phyloP scores from a whole-genome alignment of 2,113 vertebrate genomes.

The Leptodactylus fuscus region DNA sequence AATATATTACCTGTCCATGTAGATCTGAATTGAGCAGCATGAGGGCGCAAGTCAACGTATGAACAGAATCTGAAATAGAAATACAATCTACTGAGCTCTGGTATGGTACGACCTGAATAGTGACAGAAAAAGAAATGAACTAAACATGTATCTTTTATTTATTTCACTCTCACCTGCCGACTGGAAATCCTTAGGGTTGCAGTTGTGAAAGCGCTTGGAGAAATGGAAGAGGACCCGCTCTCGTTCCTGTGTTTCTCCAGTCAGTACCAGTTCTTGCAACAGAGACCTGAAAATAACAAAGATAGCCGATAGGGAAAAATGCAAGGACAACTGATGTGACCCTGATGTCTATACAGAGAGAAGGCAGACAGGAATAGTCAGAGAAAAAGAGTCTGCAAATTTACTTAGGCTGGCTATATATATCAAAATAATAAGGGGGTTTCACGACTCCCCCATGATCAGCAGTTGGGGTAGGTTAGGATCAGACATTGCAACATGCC shows the following conservation, averaged over 20 bases:
- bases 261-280: constrained; percentile 87
- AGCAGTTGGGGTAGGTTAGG: too few relatives aligned
- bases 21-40: constrained; percentile 94
- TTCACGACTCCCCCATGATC: too few relatives aligned
- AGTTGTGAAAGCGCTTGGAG: constrained; percentile 85
- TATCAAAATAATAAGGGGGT: too few relatives aligned
- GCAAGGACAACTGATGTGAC: neutral
- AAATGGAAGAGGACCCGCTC: constrained; percentile 93
- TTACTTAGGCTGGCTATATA: too few relatives aligned
- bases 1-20: constrained; percentile 82
- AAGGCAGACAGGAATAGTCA: neutral
- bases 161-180: constrained; percentile 74
- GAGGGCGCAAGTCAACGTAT: constrained; percentile 86
- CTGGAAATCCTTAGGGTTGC: constrained; percentile 83
- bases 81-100: neutral
- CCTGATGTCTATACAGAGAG: neutral
- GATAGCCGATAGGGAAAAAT: neutral
- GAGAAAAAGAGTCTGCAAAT: neutral
- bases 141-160: neutral
- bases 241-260: constrained; percentile 95
- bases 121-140: too few relatives aligned
- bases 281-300: constrained; percentile 79
- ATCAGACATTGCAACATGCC: too few relatives aligned
- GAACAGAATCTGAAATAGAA: constrained; percentile 73
- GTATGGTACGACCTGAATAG: neutral